phyloP scores from a whole-genome alignment of 2,113 vertebrate genomes.

The Zootoca vivipara region DNA sequence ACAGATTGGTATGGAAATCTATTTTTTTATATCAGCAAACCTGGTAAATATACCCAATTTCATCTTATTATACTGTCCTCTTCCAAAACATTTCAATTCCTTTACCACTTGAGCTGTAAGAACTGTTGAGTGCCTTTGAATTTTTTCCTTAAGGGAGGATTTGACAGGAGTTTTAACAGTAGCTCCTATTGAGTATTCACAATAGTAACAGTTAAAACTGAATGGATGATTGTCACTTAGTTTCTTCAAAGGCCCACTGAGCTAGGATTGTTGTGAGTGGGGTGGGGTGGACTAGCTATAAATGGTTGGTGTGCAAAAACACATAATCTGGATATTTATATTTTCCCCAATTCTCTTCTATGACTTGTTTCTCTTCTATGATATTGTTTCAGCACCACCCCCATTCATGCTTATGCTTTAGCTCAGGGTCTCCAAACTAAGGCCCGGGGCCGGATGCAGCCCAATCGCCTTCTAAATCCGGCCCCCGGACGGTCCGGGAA shows the following conservation, averaged over 20 bases:
- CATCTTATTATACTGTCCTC: not conserved
- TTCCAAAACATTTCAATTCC: not conserved
- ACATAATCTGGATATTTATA: not conserved
- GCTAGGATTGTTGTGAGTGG: not conserved
- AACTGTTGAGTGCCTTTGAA: not conserved
- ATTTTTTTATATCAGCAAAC: not conserved
- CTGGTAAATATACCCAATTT: not conserved
- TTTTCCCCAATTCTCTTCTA: not conserved
- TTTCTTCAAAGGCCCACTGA: not conserved
- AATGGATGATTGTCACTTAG: not conserved
- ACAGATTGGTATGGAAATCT: not conserved
- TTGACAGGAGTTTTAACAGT: not conserved
- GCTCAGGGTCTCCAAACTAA: too few relatives aligned
- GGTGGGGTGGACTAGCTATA: not conserved
- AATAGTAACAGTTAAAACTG: not conserved
- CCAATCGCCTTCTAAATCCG: too few relatives aligned
- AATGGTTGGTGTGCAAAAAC: not conserved
- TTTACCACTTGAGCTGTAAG: not conserved
- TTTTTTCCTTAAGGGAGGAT: not conserved
- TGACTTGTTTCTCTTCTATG: not conserved
- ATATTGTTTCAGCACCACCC: too few relatives aligned
- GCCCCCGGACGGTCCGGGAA: too few relatives aligned
- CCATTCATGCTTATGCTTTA: not conserved
- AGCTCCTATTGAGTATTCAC: not conserved
- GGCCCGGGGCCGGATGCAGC: too few relatives aligned